Conservation (phyloP, 2,888 invertebrate species). For the Eupithecia vulgata region DNA sequence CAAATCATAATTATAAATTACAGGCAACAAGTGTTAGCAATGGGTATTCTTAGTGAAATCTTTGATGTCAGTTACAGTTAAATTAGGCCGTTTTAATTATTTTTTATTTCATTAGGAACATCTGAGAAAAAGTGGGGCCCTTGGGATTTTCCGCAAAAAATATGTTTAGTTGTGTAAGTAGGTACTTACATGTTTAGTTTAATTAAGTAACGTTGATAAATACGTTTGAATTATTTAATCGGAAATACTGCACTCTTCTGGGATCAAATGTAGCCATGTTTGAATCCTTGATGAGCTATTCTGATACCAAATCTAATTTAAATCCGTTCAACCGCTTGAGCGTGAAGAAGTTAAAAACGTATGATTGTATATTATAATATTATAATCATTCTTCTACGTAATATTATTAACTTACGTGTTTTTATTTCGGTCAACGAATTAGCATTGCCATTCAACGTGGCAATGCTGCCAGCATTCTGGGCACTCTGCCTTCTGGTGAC, state of each 20-base stretch:
- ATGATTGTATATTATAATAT: not conserved
- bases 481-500: no score
- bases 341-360: not conserved
- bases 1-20: conserved; percentile 52
- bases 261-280: no score
- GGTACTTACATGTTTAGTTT: not conserved
- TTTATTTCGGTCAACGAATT: no score
- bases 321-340: not conserved
- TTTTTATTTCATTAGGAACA: conserved; percentile 22
- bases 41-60: conserved; percentile 49
- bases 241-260: not conserved
- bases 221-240: not conserved
- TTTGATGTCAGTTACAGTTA: conserved; percentile 22
- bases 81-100: conserved; percentile 22
- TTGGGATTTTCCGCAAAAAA: not conserved
- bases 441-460: no score
- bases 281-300: no score
- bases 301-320: not conserved
- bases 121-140: not conserved
- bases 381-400: no score
- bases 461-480: no score
- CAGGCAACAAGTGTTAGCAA: conserved; percentile 60
- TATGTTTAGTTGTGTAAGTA: not conserved
- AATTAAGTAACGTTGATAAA: not conserved
- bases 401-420: no score